Base-by-base conservation (phyloP, 53 echinoderm and acorn worm species). In the Temnopleurus reevesii region DNA sequence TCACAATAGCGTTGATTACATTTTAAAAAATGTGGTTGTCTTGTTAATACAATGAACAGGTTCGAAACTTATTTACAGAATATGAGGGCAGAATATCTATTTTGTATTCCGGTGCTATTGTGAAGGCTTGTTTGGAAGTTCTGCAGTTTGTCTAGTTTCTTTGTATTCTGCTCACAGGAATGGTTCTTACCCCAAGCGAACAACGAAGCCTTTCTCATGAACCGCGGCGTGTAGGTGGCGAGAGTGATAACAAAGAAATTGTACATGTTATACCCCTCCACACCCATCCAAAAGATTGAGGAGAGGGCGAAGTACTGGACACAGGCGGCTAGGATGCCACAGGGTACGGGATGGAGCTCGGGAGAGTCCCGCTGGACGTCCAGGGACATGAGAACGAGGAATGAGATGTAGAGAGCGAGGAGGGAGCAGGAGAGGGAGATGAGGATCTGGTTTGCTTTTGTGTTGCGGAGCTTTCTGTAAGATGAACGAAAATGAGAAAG, bases 261-360 rank as follows among this genome's bases (percentile, higher is more conserved):
- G 63, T 96, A 91, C 95, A 96, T 92, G 59, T 95, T 95, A 77
- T 79, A 91, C 2, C 93, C 95, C 53, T 96, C 95, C 18, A 96
- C 95, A 36, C 80, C 89, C 96, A 96, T 96, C 96, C 96, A 96
- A 30, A 89, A 94, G 31, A 96, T 76, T 1, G 96, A 92, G 2
- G 96, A 76, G 47, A 96, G 53, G 17, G 89, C 91, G 81, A 96
- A 95, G 83, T 92, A 96, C 29, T 96, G 96, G 35, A 95, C 86
- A 26, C 91, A 59, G 8, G 81, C 96, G 12, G 92, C 96, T 21
- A 94, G 89, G 60, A 96, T 71, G 23, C 83, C 55, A 65, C 96
- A 94, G 33, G 86, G 87, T 6, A 92, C 2, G 24, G 66, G 83
- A 35, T 84, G 36, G 5, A 94, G 13, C 87, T 92, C 91, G 4